Base-by-base conservation (phyloP, 2,888 invertebrate species). In the Lochmaea capreae region DNA sequence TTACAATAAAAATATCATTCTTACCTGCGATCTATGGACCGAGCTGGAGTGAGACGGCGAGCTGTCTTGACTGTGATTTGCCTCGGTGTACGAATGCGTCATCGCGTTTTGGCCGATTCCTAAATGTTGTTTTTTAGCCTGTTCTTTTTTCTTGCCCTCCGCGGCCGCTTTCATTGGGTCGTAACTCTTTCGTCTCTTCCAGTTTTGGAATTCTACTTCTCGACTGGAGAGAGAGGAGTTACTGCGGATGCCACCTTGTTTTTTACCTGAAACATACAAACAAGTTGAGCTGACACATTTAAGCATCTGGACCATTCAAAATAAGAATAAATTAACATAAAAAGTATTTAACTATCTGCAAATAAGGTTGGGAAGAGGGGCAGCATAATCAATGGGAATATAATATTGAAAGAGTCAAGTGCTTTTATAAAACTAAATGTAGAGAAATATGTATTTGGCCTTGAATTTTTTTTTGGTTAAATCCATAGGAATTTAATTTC, bases 101-200 rank as follows among this genome's bases (percentile, higher is more conserved):
- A 87, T 86, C 11, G 81, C 75, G 70, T 83, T 82, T 12, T 69
- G 73, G 5, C 75, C 73, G 1, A 42, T 54, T 18, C 73, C 76
- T 0, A 67, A 46, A 43, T 14, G 73, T 63, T 80, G 75, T 77
- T 87, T 87, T 72, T 89, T 89, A 5, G 89, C 90, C 77, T 89
- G 86, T 80, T 90, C 90, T 83, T 91, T 92, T 83, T 90, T 91
- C 83, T 91, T 92, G 33, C 94, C 97, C 85, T 97, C 96, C 22
- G 95, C 95, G 0, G 97, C 97, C 0, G 97, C 96, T 86, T 94
- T 95, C 91, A 96, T 93, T 42, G 98, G 98, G 88, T 98, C 97
- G 87, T 98, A 98, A 81, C 95, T 96, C 82, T 97, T 97, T 77
- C 98, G 90, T 74, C 98, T 91, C 85, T 97, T 96, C 98, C 98